Conservation (phyloP, 1,140 invertebrate species). For the Conopomorpha cramerella region DNA sequence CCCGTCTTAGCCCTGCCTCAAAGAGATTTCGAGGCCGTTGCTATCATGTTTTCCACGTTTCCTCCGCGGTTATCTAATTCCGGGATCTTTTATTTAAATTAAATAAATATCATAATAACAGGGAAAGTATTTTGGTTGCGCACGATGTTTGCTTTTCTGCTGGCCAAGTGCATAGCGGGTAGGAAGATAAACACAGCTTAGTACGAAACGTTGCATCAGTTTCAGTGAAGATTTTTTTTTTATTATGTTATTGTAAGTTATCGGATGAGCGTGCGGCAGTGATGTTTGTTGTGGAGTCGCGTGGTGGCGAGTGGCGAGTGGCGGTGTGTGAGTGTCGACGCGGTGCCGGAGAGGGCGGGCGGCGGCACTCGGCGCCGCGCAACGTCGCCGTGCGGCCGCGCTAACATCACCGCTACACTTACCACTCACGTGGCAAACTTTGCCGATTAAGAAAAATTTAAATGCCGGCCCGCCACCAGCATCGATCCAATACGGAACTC, state of each 20-base stretch:
- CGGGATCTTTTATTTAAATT: too few species aligned
- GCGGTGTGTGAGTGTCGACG: too few species aligned
- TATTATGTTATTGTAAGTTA: too few species aligned
- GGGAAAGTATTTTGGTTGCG: too few species aligned
- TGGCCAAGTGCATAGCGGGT: too few species aligned
- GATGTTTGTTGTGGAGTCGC: too few species aligned
- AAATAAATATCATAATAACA: too few species aligned
- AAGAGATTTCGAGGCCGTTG: conserved; percentile 5
- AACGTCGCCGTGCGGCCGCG: conserved; percentile 50
- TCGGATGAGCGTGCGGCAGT: too few species aligned
- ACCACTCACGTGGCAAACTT: conserved; percentile 43
- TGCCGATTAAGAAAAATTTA: conserved; percentile 56
- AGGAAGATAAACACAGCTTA: conserved; percentile 3
- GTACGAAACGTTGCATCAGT: too few species aligned
- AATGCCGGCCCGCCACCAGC: conserved; percentile 49
- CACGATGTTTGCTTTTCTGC: too few species aligned
- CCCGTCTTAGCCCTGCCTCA: conserved; percentile 11
- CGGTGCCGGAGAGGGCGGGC: conserved; percentile 33
- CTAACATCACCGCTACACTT: conserved; percentile 27
- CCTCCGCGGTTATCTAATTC: conserved; percentile 11
- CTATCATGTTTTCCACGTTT: conserved; percentile 17
- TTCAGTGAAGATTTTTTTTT: too few species aligned
- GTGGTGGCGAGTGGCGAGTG: too few species aligned
- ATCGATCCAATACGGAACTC: conserved; percentile 54
- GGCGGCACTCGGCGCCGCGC: conserved; percentile 54